phyloP scores from a whole-genome alignment of 2,888 invertebrate species.

The Coelopa pilipes region DNA sequence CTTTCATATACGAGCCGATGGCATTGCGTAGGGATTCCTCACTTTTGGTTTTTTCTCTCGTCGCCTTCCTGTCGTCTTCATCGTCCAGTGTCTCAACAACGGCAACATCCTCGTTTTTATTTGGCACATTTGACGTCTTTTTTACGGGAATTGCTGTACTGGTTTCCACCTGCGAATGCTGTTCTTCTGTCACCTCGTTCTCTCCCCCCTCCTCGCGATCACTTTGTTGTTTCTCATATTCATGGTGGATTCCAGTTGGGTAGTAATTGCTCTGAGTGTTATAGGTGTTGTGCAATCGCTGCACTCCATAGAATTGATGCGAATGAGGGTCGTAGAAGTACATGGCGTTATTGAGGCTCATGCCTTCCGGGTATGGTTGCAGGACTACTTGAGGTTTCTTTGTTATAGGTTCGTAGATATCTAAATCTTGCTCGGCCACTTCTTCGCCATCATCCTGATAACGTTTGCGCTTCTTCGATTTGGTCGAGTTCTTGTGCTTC shows the following conservation, averaged over 20 bases:
- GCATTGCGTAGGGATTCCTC: slow-evolving; percentile 49
- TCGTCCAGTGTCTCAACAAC: slow-evolving; percentile 19
- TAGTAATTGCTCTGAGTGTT: neutral
- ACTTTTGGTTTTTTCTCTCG: slow-evolving; percentile 14
- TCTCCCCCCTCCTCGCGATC: too few species aligned
- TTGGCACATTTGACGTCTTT: neutral
- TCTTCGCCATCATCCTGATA: neutral
- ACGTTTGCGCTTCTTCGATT: neutral
- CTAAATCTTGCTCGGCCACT: neutral
- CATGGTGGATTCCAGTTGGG: neutral
- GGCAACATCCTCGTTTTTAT: slow-evolving; percentile 10
- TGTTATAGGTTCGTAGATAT: neutral
- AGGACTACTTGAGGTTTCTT: slow-evolving; percentile 1
- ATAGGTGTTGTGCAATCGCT: neutral
- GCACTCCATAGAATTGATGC: slow-evolving; percentile 42
- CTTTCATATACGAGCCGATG: slow-evolving; percentile 49
- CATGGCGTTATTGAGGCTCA: slow-evolving; percentile 33
- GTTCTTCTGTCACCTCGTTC: neutral
- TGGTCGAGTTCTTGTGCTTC: neutral
- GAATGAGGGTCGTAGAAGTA: slow-evolving; percentile 45
- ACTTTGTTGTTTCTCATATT: too few species aligned
- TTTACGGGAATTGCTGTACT: neutral
- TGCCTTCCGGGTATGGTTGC: slow-evolving; percentile 24
- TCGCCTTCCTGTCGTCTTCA: neutral
- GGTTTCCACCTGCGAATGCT: neutral